phyloP scores from a whole-genome alignment of 2,888 invertebrate genomes.

The Neocrepidodera transversa region DNA sequence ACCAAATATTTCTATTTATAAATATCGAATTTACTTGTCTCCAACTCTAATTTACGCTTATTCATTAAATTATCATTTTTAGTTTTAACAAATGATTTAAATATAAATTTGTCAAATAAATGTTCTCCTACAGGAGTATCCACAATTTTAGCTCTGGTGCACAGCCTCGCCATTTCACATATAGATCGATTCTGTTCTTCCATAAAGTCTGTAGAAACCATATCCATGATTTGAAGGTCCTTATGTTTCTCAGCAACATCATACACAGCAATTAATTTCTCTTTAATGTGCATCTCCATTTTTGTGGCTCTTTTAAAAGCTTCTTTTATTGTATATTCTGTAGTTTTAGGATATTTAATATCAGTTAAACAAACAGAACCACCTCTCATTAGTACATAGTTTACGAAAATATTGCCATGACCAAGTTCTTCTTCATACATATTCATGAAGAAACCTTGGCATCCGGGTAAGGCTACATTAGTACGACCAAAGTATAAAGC shows the following conservation, averaged over 20 bases:
- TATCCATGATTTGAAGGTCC: conserved; percentile 64
- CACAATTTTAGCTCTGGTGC: conserved; percentile 49
- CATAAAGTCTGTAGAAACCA: conserved; percentile 64
- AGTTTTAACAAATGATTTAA: conserved; percentile 47
- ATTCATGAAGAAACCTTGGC: conserved; percentile 59
- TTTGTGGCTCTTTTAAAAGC: conserved; percentile 57
- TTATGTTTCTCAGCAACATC: conserved; percentile 59
- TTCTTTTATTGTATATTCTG: conserved; percentile 59
- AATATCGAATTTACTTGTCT: conserved; percentile 21
- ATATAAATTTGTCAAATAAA: conserved; percentile 54
- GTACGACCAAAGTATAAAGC: conserved; percentile 63
- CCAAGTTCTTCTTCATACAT: conserved; percentile 63
- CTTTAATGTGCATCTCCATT: conserved; percentile 55
- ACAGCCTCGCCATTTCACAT: conserved; percentile 49
- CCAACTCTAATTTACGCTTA: conserved; percentile 31
- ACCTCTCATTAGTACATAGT: conserved; percentile 62
- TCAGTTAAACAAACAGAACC: conserved; percentile 56
- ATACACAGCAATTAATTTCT: conserved; percentile 59
- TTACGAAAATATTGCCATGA: conserved; percentile 60
- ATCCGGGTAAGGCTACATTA: conserved; percentile 60
- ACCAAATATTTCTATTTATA: conserved; percentile 40
- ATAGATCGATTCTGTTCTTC: conserved; percentile 62
- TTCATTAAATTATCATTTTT: conserved; percentile 45
- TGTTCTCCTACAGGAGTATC: conserved; percentile 48
- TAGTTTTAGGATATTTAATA: conserved; percentile 49